These are phyloP conservation scores for Mormyrops attenuatus DNA, from an alignment of 2,797 vertebrate genomes.

Conservation along the genomic window DNA sequence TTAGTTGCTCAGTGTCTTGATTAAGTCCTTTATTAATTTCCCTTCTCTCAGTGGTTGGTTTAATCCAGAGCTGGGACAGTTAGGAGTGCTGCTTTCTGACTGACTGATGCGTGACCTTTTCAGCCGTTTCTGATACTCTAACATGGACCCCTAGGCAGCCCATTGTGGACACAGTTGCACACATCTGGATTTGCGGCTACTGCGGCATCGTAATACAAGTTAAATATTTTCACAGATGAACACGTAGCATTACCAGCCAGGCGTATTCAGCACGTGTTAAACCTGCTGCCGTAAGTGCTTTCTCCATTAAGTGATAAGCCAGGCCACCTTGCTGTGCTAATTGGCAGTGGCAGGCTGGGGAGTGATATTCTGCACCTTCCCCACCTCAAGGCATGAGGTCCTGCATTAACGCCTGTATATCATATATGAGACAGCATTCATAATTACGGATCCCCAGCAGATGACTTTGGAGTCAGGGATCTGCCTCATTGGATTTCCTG, in stretches of 20 bases:
- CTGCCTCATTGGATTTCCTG: constrained; percentile 39
- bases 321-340: constrained; percentile 42
- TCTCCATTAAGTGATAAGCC: constrained; percentile 44
- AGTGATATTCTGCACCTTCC: constrained; percentile 42
- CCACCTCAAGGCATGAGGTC: constrained; percentile 48
- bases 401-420: constrained; percentile 63
- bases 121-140: not conserved
- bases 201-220: not conserved
- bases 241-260: not conserved
- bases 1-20: not conserved
- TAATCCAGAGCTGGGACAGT: not conserved
- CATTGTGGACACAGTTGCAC: not conserved
- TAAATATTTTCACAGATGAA: not conserved
- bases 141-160: not conserved
- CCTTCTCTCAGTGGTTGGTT: not conserved
- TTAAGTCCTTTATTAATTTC: not conserved
- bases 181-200: not conserved
- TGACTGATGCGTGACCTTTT: not conserved
- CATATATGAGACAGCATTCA: constrained; percentile 61
- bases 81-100: not conserved
- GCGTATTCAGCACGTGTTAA: not conserved
- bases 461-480: constrained; percentile 47
- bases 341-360: constrained; percentile 47
- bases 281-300: constrained; percentile 19
- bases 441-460: constrained; percentile 49